Evolutionary conservation across 2,888 invertebrate genomes (phyloP).

Genomic region (Cheilosia scutellata): DNA sequence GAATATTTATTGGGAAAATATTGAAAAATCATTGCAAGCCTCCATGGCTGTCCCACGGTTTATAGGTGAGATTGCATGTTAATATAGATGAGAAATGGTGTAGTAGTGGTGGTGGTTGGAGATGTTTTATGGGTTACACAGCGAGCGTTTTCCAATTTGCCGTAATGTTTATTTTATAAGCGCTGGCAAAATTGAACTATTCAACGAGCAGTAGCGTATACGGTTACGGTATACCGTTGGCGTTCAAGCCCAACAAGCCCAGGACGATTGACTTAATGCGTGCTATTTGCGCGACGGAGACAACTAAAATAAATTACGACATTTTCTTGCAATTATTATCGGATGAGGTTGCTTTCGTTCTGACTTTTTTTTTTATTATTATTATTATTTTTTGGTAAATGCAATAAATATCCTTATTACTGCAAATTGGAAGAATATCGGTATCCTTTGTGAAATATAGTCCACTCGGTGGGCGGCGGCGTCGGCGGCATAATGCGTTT

Average conservation of each 20-base stretch:
- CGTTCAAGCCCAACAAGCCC: not conserved
- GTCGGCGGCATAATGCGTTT: not conserved
- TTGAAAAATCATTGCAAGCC: conserved; percentile 76
- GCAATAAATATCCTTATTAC: conserved; percentile 72
- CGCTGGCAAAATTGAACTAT: conserved; percentile 67
- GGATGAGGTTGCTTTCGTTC: conserved; percentile 44
- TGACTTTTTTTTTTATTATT: not conserved
- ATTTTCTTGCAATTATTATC: conserved; percentile 74
- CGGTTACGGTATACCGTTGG: not conserved
- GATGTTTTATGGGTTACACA: conserved; percentile 65
- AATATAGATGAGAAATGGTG: conserved; percentile 45
- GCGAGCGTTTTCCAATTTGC: conserved; percentile 74
- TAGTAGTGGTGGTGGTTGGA: conserved; percentile 1
- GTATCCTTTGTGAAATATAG: conserved; percentile 48
- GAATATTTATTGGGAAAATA: conserved; percentile 77
- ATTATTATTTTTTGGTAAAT: conserved; percentile 36
- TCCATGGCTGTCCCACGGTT: conserved; percentile 4
- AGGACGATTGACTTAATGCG: conserved; percentile 64
- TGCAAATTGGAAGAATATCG: conserved; percentile 70
- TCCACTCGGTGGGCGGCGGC: not conserved
- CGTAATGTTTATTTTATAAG: conserved; percentile 75
- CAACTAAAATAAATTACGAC: conserved; percentile 72
- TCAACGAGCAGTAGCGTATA: conserved; percentile 17
- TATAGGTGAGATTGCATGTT: conserved; percentile 72
- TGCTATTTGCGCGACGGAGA: conserved; percentile 55